Percentiles rank a stretch among this genome's conserved stretches.
Evolutionary conservation across 2,797 vertebrate genomes (phyloP).

Genomic region (Lindbergichthys nudifrons): DNA sequence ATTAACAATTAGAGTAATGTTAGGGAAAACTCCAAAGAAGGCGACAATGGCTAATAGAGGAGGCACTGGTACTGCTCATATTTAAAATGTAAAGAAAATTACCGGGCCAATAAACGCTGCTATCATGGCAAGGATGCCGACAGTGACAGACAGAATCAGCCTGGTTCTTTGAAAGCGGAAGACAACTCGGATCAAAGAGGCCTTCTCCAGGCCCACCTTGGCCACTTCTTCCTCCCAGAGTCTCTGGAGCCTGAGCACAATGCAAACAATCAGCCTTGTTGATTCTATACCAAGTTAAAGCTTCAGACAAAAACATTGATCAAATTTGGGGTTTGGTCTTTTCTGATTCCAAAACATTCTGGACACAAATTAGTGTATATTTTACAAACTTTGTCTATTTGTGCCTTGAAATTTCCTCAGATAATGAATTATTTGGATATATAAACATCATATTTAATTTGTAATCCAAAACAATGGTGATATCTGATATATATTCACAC

Average conservation of each 20-base stretch:
- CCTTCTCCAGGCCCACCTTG: conserved; percentile 80
- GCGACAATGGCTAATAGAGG: neutral
- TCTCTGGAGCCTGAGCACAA: conserved; percentile 77
- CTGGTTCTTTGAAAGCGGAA: conserved; percentile 85
- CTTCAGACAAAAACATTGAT: too few species aligned
- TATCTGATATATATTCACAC: too few species aligned
- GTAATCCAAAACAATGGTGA: too few species aligned
- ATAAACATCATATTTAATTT: too few species aligned
- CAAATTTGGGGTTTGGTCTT: too few species aligned
- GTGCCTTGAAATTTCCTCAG: too few species aligned
- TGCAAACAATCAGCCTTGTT: conserved; percentile 15
- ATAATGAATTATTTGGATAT: too few species aligned
- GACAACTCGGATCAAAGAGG: conserved; percentile 76
- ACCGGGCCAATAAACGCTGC: conserved; percentile 76
- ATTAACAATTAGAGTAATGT: neutral
- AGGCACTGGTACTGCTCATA: neutral
- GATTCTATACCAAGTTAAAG: too few species aligned
- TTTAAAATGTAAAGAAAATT: conserved; percentile 4
- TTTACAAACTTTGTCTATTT: too few species aligned
- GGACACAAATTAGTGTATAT: too few species aligned
- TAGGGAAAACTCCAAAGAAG: neutral
- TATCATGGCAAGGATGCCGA: conserved; percentile 66
- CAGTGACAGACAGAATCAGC: conserved; percentile 64
- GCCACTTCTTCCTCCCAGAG: conserved; percentile 85
- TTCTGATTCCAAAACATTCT: too few species aligned